Evolutionary conservation across 64 coral and sea anemone species (phyloP), one percentile per base, ranked within the genome.

Genomic region (Pachyseris speciosa): DNA sequence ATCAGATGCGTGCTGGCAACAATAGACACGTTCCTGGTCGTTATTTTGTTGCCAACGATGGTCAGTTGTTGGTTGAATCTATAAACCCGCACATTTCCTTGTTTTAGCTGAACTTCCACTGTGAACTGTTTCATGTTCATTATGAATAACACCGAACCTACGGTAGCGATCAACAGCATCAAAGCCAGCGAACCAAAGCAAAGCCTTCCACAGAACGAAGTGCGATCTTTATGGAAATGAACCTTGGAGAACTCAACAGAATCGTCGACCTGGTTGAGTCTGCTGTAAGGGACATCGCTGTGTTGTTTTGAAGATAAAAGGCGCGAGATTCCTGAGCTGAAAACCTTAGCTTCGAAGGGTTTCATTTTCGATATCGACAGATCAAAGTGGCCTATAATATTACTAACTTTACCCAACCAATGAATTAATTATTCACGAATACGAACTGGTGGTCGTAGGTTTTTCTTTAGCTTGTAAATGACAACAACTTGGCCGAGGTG

Each of bases 1-100:
- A 92, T 58, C n/a, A 92, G 50, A 22, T 92, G 79, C 74, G 84
- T 70, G 38, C 34, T 60, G 15, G 84, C 51, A 74, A 64, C 69
- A 72, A 64, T 28, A 61, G 78, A 61, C 8, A 84, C 45, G n/a
- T 55, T 61, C 40, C 36, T 55, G 17, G 45, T 31, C 9, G 40
- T 31, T 9, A 42, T 26, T n/a, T 64, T 55, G 9, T 74, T 24
- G 51, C 89, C 79, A 42, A 36, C 25, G 34, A 72, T 70, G 19
- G 42, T 45, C 2, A 53, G 8, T 34, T 92, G 67, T 43, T 92
- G 89, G 15, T 84, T 37, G n/a, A 92, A 70, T 63, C 34, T 73
- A 74, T 92, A 92, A 0, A 17, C 72, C 5, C 53, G 48, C 9
- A 74, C 59, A 5, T 84, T 80, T 28, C 79, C 89, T 42, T 34